phyloP scores from a whole-genome alignment of 1,140 invertebrate species.

The Tetramorium alpestre region DNA sequence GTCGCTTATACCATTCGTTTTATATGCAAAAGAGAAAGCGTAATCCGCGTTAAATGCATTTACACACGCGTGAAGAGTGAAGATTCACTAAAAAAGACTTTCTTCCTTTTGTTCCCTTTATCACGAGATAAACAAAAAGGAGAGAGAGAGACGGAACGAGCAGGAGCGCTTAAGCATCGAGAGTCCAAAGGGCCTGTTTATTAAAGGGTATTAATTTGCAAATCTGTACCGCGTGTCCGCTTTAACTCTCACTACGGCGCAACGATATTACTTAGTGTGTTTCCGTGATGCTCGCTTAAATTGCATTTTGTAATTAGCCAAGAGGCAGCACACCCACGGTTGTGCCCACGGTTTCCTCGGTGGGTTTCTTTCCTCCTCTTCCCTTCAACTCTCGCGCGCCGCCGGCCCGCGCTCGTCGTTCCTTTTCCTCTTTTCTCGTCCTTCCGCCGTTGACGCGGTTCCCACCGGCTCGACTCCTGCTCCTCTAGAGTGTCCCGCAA shows the following conservation, averaged over 20 bases:
- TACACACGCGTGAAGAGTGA: slow-evolving; percentile 17
- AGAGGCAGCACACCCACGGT: slow-evolving; percentile 43
- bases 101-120: slow-evolving; percentile 20
- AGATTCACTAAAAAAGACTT: not conserved
- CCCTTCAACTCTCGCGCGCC: slow-evolving; percentile 19
- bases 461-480: slow-evolving; percentile 29
- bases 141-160: not conserved
- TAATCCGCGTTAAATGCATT: slow-evolving; percentile 61
- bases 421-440: slow-evolving; percentile 20
- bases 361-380: slow-evolving; percentile 29
- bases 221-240: slow-evolving; percentile 71
- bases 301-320: slow-evolving; percentile 75
- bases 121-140: slow-evolving; percentile 50
- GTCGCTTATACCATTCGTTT: slow-evolving; percentile 34
- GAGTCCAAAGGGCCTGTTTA: slow-evolving; percentile 64
- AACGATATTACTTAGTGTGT: slow-evolving; percentile 67
- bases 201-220: slow-evolving; percentile 74
- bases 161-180: slow-evolving; percentile 12
- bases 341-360: slow-evolving; percentile 35
- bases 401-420: not conserved
- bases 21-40: not conserved
- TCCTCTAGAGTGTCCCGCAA: slow-evolving; percentile 54
- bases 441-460: slow-evolving; percentile 1
- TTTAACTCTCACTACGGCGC: slow-evolving; percentile 59
- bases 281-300: slow-evolving; percentile 73